Percentiles rank a stretch among this genome's conserved stretches.
Evolutionary conservation across 2,888 invertebrate species (phyloP).

Genomic region (Amblyjoppa fuscipennis): DNA sequence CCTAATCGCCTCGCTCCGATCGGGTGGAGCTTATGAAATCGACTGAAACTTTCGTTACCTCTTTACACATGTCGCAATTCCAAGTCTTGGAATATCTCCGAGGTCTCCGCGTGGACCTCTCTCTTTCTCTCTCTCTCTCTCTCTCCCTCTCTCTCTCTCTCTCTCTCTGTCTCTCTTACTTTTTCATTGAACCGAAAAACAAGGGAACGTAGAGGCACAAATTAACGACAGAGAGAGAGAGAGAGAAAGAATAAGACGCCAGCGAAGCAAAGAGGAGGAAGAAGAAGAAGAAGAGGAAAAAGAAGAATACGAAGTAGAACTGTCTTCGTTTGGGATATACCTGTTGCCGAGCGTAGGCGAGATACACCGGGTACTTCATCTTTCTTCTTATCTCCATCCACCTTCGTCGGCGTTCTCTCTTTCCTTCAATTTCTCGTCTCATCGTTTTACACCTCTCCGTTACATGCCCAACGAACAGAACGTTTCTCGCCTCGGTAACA

Average conservation of each 20-base stretch:
- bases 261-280: conserved; percentile 45
- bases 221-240: neutral
- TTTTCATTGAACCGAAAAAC: conserved; percentile 43
- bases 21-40: neutral
- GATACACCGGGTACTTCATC: conserved; percentile 66
- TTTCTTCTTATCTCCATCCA: conserved; percentile 63
- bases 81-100: neutral
- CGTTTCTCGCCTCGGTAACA: conserved; percentile 31
- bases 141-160: neutral
- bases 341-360: conserved; percentile 66
- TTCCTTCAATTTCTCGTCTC: conserved; percentile 23
- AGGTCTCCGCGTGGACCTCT: conserved; percentile 2
- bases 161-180: neutral
- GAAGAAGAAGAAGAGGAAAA: conserved; percentile 23
- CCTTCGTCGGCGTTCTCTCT: conserved; percentile 29
- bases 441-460: neutral
- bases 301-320: conserved; percentile 48
- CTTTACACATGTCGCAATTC: conserved; percentile 21
- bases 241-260: neutral
- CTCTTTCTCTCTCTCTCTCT: neutral
- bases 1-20: neutral
- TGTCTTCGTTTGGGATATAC: conserved; percentile 58
- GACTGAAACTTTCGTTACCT: neutral
- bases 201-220: conserved; percentile 15
- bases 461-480: neutral